Evolutionary conservation across 2,888 invertebrate genomes (phyloP).

Genomic region (Galerucella nymphaeae): DNA sequence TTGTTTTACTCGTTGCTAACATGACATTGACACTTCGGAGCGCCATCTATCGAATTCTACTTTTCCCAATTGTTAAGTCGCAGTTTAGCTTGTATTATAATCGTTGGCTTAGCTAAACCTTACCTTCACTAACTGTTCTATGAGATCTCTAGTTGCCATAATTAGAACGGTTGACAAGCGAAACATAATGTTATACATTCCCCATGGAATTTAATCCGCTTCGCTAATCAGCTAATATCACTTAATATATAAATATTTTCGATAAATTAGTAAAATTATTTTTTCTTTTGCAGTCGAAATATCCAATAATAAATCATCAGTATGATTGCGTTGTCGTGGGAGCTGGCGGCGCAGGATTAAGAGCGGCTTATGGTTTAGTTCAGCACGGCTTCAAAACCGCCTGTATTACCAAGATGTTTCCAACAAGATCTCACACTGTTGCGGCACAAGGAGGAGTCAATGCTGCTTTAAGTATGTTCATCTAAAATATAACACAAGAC

Average conservation of each 20-base stretch:
- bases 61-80: too few relatives aligned
- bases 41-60: too few relatives aligned
- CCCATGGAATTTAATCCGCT: too few relatives aligned
- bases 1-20: too few relatives aligned
- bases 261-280: not conserved
- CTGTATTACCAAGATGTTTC: conserved; percentile 80
- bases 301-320: conserved; percentile 69
- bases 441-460: conserved; percentile 86
- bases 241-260: not conserved
- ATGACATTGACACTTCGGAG: too few relatives aligned
- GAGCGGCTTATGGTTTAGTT: conserved; percentile 79
- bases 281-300: conserved; percentile 37
- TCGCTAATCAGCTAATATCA: too few relatives aligned
- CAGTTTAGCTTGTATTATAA: too few relatives aligned
- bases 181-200: too few relatives aligned
- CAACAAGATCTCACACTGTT: conserved; percentile 81
- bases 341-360: conserved; percentile 80
- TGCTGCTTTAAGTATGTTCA: conserved; percentile 73
- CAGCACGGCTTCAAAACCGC: conserved; percentile 79
- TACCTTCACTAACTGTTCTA: too few relatives aligned
- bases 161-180: too few relatives aligned
- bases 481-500: not conserved
- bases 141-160: too few relatives aligned
- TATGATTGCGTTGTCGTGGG: conserved; percentile 82
- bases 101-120: too few relatives aligned